Base-by-base conservation (phyloP, 2,113 vertebrate species). In the Microtus pennsylvanicus region DNA sequence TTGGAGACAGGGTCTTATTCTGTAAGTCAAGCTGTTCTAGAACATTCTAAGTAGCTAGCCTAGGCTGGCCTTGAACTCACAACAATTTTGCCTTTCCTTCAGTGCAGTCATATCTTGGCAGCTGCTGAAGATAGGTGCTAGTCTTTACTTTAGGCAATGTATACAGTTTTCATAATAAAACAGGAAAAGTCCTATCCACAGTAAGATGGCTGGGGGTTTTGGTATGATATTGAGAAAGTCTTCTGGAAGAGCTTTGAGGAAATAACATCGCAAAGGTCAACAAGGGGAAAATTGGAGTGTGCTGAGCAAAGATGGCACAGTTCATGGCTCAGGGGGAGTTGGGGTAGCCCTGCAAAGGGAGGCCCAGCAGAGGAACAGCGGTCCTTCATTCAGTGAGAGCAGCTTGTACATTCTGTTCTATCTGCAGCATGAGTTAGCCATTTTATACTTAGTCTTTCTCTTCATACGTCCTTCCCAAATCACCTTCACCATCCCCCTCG, bases 111-210 rank as follows among this genome's bases (percentile, higher is more conserved):
- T 65, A 65, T 78, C 47, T 12, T 67, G 61, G 28, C 47, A 70
- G 63, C 0, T 42, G 58, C 1, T 78, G 30, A 75, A 77, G 28
- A 42, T 5, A 63, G 47, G 28, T n/a, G 7, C 52, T 77, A 61
- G 14, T 16, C 35, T 75, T 30, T 58, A 74, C n/a, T 76, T 93
- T 35, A 13, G 50, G 58, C 86, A 22, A 33, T 65, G 26, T 35
- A 67, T 90, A 75, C 63, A 78, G 61, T 12, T 67, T 93, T 90
- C 67, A 74, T 33, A 75, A 75, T 67, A 69, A 30, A 91, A 90
- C 17, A 17, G 16, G 52, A 50, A 42, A 76, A 89, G 28, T 2
- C 35, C 30, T 45, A 19, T 19, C 55, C 3, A 87, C 8, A 52
- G 19, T 88, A 38, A 93, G 85, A 45, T 42, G 63, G 80, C 7